Conservation (phyloP, 2,797 vertebrate genomes). For the Eulemur mongoz region DNA sequence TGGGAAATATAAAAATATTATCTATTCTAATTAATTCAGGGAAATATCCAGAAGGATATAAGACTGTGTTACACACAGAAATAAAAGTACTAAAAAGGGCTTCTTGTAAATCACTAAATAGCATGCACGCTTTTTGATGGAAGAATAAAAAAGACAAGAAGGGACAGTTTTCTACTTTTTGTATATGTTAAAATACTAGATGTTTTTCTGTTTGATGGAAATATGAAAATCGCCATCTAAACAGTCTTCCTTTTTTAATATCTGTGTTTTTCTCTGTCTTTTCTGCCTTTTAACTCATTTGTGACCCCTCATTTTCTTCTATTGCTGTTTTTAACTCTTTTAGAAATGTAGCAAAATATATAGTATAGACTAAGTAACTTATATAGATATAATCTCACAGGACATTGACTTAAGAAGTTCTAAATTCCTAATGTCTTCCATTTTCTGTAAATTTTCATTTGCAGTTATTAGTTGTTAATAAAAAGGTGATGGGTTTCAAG, state of each 20-base stretch:
- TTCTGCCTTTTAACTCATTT: not conserved
- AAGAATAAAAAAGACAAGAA: not conserved
- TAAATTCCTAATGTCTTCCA: not conserved
- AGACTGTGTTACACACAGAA: not conserved
- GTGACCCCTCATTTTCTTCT: not conserved
- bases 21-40: not conserved
- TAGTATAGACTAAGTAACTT: not conserved
- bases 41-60: not conserved
- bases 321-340: not conserved
- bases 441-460: not conserved
- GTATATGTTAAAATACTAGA: not conserved
- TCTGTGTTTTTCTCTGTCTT: not conserved
- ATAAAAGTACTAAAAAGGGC: not conserved
- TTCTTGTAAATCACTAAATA: not conserved
- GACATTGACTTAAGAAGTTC: not conserved
- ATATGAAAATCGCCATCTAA: not conserved
- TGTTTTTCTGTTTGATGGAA: not conserved
- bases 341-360: not conserved
- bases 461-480: not conserved
- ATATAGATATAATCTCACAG: accelerated
- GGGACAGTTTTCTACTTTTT: not conserved
- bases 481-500: not conserved
- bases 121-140: not conserved
- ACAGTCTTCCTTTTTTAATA: not conserved
- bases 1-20: not conserved